phyloP scores from a whole-genome alignment of 2,888 invertebrate genomes.

The Dascillus cervinus region DNA sequence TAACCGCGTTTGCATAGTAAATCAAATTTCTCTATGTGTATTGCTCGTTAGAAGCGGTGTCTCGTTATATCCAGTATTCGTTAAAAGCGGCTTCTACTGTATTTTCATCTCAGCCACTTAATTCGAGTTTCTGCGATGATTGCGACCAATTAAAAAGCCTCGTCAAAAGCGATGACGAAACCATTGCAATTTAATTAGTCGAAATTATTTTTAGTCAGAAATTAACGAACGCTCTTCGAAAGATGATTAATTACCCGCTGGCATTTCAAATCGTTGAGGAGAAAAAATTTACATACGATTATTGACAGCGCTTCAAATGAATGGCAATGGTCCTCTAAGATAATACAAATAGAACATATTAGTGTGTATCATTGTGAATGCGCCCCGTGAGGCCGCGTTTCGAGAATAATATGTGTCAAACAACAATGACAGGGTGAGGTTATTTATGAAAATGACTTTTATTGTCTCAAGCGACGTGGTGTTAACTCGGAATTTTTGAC shows the following conservation, averaged over 20 bases:
- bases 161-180: no score
- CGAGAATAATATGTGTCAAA: conserved; percentile 16
- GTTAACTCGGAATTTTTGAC: conserved; percentile 8
- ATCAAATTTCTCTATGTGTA: no score
- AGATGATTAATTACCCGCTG: conserved; percentile 9
- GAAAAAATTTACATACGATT: conserved; percentile 7
- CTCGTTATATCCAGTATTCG: no score
- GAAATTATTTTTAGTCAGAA: no score
- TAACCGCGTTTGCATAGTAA: no score
- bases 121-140: no score
- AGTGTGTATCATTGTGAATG: conserved; percentile 13
- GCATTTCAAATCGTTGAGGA: conserved; percentile 5
- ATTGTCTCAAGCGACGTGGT: conserved; percentile 14
- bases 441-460: conserved; percentile 20
- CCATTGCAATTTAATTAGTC: no score
- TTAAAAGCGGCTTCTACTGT: no score
- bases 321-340: conserved; percentile 11
- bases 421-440: conserved; percentile 20
- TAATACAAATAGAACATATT: conserved; percentile 11
- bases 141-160: no score
- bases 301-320: conserved; percentile 12
- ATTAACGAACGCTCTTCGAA: no score
- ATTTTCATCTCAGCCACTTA: no score
- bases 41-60: no score
- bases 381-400: conserved; percentile 18